These are phyloP conservation scores for Erannis defoliaria DNA, from an alignment of 2,888 invertebrate genomes.

Conservation along the genomic window DNA sequence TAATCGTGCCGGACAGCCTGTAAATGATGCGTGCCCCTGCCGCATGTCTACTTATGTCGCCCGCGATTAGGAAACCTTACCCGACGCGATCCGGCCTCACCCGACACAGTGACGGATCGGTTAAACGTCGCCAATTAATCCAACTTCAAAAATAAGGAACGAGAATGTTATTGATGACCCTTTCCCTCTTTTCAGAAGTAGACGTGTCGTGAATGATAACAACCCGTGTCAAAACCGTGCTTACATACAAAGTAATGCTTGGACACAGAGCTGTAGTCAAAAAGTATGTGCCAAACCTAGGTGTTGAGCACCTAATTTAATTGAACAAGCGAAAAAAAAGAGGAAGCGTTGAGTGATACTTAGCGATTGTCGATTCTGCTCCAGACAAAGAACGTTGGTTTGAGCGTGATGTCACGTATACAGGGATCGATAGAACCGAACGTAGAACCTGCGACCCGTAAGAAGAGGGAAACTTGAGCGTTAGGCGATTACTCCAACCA, in stretches of 20 bases:
- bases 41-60: conserved; percentile 73
- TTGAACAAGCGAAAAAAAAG: conserved; percentile 17
- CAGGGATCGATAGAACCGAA: conserved; percentile 43
- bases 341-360: no score
- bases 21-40: conserved; percentile 80
- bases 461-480: conserved; percentile 45
- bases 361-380: conserved; percentile 15
- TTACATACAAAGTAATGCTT: neutral
- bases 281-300: conserved; percentile 2
- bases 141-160: conserved; percentile 15
- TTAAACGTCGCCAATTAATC: conserved; percentile 43
- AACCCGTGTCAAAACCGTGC: neutral
- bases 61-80: conserved; percentile 65
- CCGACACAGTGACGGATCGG: conserved; percentile 61
- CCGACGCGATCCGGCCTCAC: conserved; percentile 21
- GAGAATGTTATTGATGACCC: neutral
- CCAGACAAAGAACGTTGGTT: conserved; percentile 35
- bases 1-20: conserved; percentile 75
- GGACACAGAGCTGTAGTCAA: neutral
- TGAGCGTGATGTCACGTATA: conserved; percentile 28
- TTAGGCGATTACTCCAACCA: conserved; percentile 45
- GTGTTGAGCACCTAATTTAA: conserved; percentile 7
- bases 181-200: neutral
- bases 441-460: conserved; percentile 43
- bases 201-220: neutral